Conservation (phyloP, 2,888 invertebrate species). For the Patella caerulea region DNA sequence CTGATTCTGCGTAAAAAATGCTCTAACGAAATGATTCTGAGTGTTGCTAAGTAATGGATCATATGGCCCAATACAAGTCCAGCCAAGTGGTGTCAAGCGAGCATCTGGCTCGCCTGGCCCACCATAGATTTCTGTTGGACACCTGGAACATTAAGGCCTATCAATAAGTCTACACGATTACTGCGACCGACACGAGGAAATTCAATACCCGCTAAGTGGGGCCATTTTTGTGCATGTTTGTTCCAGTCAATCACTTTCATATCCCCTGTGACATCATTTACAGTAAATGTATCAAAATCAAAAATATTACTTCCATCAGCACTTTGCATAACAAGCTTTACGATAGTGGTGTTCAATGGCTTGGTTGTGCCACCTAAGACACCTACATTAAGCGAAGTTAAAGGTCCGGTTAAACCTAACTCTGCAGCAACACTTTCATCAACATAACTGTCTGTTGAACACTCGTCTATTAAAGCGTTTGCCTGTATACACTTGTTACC, state of each 20-base stretch:
- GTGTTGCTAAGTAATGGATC: background rate
- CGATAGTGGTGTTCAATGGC: constrained; percentile 5
- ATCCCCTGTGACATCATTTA: constrained; percentile 18
- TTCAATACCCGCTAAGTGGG: constrained; percentile 15
- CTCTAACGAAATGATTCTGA: background rate
- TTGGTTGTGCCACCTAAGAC: constrained; percentile 10
- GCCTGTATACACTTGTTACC: background rate
- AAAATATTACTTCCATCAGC: background rate
- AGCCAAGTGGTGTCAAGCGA: constrained; percentile 22
- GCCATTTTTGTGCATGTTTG: constrained; percentile 14
- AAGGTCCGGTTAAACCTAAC: constrained; percentile 11
- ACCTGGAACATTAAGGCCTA: constrained; percentile 17
- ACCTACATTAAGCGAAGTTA: background rate
- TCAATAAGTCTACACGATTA: constrained; percentile 19
- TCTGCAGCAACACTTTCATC: constrained; percentile 16
- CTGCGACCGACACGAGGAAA: constrained; percentile 15
- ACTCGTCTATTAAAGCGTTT: constrained; percentile 6
- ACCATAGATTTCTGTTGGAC: constrained; percentile 15
- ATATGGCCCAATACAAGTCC: constrained; percentile 16
- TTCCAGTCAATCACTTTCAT: constrained; percentile 16
- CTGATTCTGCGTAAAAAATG: background rate
- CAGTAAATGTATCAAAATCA: constrained; percentile 11
- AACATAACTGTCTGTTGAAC: constrained; percentile 1
- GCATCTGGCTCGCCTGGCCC: constrained; percentile 19
- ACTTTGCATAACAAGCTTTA: constrained; percentile 4